phyloP scores from a whole-genome alignment of 2,797 vertebrate genomes.

The Darevskia nairensis region DNA sequence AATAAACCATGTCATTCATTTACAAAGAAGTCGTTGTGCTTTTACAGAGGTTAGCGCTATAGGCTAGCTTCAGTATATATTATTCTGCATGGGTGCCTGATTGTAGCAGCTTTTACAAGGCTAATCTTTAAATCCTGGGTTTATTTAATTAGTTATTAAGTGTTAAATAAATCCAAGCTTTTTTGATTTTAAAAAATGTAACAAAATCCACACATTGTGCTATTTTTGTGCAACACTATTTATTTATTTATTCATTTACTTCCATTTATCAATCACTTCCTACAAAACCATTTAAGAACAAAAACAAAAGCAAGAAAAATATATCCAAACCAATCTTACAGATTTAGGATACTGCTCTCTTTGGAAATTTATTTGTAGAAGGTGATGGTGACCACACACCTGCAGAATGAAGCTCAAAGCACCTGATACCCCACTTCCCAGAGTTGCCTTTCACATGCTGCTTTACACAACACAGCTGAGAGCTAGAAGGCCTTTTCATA shows the following conservation, averaged over 20 bases:
- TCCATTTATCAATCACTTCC: too few relatives aligned
- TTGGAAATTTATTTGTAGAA: neutral
- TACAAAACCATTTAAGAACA: too few relatives aligned
- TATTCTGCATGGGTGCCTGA: neutral
- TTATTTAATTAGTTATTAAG: neutral
- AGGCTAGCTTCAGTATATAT: neutral
- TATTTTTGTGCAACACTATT: neutral
- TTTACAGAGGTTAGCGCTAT: neutral
- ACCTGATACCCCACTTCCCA: neutral
- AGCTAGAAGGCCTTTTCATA: neutral
- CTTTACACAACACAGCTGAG: neutral
- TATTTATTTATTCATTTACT: too few relatives aligned
- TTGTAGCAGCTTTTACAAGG: neutral
- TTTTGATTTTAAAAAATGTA: neutral
- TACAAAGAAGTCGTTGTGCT: neutral
- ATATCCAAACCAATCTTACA: too few relatives aligned
- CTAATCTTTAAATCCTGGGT: conserved; percentile 7
- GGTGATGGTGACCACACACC: too few relatives aligned
- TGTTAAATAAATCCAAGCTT: neutral
- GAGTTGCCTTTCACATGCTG: neutral
- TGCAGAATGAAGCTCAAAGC: neutral
- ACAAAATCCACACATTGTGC: neutral
- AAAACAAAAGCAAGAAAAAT: neutral
- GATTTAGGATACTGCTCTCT: neutral
- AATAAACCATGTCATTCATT: too few relatives aligned